Percentiles rank a stretch among this genome's conserved stretches.
phyloP scores from a whole-genome alignment of 2,888 invertebrate species.

The Sinopyrophorus schimmeli region DNA sequence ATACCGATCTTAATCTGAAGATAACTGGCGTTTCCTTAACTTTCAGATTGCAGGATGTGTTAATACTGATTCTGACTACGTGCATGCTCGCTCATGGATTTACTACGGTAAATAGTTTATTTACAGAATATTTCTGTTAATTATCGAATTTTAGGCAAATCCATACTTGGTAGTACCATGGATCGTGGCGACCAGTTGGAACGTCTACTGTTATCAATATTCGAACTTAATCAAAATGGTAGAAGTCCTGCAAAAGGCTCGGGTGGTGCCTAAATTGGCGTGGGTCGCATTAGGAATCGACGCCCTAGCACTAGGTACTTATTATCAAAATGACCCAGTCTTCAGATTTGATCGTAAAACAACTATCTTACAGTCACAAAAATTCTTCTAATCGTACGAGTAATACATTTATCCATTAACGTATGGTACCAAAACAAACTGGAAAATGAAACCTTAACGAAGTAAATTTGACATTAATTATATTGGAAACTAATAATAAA shows the following conservation, averaged over 20 bases:
- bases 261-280: conserved; percentile 38
- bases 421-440: conserved; percentile 49
- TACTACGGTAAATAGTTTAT: conserved; percentile 22
- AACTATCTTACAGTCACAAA: conserved; percentile 43
- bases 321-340: too few relatives aligned
- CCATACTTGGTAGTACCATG: conserved; percentile 46
- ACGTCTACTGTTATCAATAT: conserved; percentile 48
- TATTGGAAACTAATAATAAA: too few relatives aligned
- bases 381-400: conserved; percentile 42
- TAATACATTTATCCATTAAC: conserved; percentile 44
- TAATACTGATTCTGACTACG: conserved; percentile 42
- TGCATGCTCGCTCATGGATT: conserved; percentile 46
- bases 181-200: conserved; percentile 44
- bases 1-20: conserved; percentile 43
- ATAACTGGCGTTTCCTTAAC: conserved; percentile 45
- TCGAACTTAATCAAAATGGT: conserved; percentile 42
- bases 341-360: not conserved
- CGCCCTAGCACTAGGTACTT: conserved; percentile 40
- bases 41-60: conserved; percentile 44
- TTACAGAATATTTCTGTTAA: not conserved
- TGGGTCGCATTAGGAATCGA: conserved; percentile 40
- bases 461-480: too few relatives aligned
- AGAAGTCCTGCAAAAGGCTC: conserved; percentile 37
- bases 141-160: conserved; percentile 33
- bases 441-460: conserved; percentile 46